Evolutionary conservation across 2,888 invertebrate genomes (phyloP).

Genomic region (Amorpha juglandis): DNA sequence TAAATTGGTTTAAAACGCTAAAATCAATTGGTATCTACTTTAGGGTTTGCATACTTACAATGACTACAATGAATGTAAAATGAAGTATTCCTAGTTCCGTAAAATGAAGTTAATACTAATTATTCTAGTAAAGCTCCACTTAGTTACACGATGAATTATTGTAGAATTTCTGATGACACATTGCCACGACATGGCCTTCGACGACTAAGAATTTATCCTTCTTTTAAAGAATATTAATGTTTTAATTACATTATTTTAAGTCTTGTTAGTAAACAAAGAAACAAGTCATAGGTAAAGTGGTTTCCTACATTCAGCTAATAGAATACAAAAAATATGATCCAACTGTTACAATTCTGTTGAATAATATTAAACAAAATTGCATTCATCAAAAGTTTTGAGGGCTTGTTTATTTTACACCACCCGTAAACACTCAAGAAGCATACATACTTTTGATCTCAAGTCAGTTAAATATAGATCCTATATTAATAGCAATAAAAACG

Average conservation of each 20-base stretch:
- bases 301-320: not conserved
- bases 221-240: no score
- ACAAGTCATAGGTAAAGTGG: not conserved
- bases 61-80: no score
- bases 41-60: no score
- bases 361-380: conserved; percentile 41
- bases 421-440: conserved; percentile 51
- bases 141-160: no score
- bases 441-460: conserved; percentile 19
- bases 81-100: no score
- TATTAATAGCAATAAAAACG: not conserved
- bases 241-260: no score
- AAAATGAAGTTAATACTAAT: no score
- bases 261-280: no score
- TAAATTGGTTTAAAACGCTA: not conserved
- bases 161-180: no score
- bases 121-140: no score
- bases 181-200: no score
- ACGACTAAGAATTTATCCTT: no score
- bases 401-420: conserved; percentile 52
- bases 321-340: not conserved
- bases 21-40: not conserved
- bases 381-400: conserved; percentile 35
- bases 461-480: conserved; percentile 31
- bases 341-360: conserved; percentile 14